Evolutionary conservation across 2,113 vertebrate species (phyloP).

Genomic region (Periophthalmodon schlosseri): DNA sequence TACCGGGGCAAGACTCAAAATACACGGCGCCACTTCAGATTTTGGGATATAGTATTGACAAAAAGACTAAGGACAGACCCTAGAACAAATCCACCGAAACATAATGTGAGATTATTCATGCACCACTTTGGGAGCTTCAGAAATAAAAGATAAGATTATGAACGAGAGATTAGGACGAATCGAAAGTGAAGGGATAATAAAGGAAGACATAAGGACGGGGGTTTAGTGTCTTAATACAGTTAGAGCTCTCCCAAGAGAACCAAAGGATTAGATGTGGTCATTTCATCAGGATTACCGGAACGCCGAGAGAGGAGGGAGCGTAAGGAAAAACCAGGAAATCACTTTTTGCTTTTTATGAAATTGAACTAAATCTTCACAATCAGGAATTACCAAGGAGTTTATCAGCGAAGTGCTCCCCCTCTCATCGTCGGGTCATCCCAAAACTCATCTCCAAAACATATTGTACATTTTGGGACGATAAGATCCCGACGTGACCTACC

Average conservation of each 20-base stretch:
- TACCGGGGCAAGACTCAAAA: too few relatives aligned
- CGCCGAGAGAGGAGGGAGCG: conserved; percentile 50
- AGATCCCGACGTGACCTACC: conserved; percentile 28
- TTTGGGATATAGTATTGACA: conserved; percentile 5
- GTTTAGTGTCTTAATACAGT: conserved; percentile 76
- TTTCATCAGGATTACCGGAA: conserved; percentile 74
- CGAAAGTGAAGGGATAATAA: conserved; percentile 66
- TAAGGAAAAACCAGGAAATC: conserved; percentile 36
- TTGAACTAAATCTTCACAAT: conserved; percentile 54
- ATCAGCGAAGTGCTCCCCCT: neutral
- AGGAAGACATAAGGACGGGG: conserved; percentile 75
- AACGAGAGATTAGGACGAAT: conserved; percentile 60
- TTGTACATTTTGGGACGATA: neutral
- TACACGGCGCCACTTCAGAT: conserved; percentile 6
- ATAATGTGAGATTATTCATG: conserved; percentile 66
- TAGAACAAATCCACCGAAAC: conserved; percentile 52
- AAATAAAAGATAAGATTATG: conserved; percentile 51
- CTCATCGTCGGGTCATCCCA: neutral
- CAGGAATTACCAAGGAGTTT: conserved; percentile 34
- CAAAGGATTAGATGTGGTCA: conserved; percentile 74
- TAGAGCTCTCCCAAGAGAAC: conserved; percentile 67
- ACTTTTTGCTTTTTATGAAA: conserved; percentile 57
- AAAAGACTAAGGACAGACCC: conserved; percentile 22
- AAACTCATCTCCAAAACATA: neutral
- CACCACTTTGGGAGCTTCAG: conserved; percentile 49